A percentile compares a stretch with the other conserved stretches of the same genome.
These are phyloP conservation scores for Nothoprocta pentlandii DNA, from an alignment of 2,113 vertebrate species.

Conservation along the genomic window DNA sequence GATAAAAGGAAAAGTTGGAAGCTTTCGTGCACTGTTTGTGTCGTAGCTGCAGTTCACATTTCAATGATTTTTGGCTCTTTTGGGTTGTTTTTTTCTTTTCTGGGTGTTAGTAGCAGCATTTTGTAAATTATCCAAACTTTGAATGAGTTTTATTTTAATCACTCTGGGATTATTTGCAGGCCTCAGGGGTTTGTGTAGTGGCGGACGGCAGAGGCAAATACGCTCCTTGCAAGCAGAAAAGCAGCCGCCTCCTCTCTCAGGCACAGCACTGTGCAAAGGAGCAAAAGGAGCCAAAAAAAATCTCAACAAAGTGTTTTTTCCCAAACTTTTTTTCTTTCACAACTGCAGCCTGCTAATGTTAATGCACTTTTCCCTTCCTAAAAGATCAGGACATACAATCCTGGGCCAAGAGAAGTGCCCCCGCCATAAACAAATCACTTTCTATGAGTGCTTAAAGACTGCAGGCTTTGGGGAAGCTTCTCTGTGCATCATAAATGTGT, in stretches of 20 bases:
- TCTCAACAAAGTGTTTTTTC: not conserved
- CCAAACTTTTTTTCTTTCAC: not conserved
- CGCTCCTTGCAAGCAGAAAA: not conserved
- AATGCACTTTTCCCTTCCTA: not conserved
- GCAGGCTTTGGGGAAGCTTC: slow-evolving; percentile 23
- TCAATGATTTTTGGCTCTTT: not conserved
- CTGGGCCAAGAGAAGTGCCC: not conserved
- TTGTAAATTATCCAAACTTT: not conserved
- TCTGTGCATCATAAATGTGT: not conserved
- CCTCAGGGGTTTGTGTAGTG: not conserved
- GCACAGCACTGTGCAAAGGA: not conserved
- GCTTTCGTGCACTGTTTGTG: not conserved
- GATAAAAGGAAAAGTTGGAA: not conserved
- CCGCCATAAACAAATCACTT: not conserved
- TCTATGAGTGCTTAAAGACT: slow-evolving; percentile 23
- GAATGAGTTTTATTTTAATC: not conserved
- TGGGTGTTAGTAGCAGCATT: not conserved
- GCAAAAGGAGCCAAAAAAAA: not conserved
- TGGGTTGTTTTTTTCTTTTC: not conserved
- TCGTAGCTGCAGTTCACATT: not conserved
- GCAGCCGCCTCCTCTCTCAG: not conserved
- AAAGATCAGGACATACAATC: not conserved
- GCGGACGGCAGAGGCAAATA: not conserved
- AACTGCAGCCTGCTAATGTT: slow-evolving; percentile 2
- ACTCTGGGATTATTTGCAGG: not conserved